Evolutionary conservation across 2,888 invertebrate species (phyloP).

Genomic region (Byasa hedistus): DNA sequence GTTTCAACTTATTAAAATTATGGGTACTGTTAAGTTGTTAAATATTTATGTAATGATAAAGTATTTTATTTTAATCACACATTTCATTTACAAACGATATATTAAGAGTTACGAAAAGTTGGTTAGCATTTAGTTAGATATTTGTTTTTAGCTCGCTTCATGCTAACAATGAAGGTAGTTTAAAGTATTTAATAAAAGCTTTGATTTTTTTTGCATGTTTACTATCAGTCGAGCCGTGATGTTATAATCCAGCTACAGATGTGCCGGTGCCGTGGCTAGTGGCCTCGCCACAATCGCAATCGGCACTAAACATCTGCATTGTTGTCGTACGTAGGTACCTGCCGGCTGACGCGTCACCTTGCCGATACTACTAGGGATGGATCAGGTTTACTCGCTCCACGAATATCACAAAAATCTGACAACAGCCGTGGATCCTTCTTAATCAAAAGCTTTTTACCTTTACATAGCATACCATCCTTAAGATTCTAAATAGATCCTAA

Average conservation of each 20-base stretch:
- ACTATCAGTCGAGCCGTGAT: constrained; percentile 13
- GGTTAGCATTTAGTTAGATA: too few species aligned
- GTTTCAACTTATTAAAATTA: too few species aligned
- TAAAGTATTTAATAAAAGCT: too few species aligned
- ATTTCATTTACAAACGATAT: too few species aligned
- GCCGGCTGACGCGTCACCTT: constrained; percentile 43
- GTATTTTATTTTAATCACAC: too few species aligned
- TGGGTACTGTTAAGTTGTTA: too few species aligned
- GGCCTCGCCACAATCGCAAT: constrained; percentile 34
- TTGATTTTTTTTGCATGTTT: background rate
- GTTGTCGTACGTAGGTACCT: constrained; percentile 32
- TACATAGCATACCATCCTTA: too few species aligned
- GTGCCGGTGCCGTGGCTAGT: constrained; percentile 17
- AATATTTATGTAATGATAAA: too few species aligned
- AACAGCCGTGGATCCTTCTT: background rate
- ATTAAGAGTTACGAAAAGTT: too few species aligned
- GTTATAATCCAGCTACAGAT: constrained; percentile 13
- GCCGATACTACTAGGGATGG: constrained; percentile 40
- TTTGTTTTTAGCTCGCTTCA: too few species aligned
- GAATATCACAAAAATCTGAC: background rate
- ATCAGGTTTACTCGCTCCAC: constrained; percentile 25
- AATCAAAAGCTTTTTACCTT: too few species aligned
- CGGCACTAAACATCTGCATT: constrained; percentile 44
- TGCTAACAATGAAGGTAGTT: too few species aligned
- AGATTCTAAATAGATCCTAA: background rate